phyloP scores from a whole-genome alignment of 2,888 invertebrate species.

The Octodonta nipae region DNA sequence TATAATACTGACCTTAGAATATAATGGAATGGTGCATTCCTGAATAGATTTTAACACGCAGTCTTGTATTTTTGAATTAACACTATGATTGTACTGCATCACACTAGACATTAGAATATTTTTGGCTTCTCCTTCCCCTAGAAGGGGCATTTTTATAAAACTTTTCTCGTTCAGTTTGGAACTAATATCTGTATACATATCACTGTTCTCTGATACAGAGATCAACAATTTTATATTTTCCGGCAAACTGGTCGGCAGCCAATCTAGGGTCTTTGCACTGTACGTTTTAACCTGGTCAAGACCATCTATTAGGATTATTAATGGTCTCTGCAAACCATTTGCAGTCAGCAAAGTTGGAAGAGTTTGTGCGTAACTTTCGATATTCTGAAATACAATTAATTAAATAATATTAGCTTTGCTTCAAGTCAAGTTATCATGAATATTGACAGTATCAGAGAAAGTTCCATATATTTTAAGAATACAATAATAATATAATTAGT shows the following conservation, averaged over 20 bases:
- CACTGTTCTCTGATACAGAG: slow-evolving; percentile 47
- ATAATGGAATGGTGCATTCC: slow-evolving; percentile 54
- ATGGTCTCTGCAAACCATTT: slow-evolving; percentile 43
- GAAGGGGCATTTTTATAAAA: slow-evolving; percentile 38
- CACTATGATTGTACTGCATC: slow-evolving; percentile 46
- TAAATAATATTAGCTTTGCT: not conserved
- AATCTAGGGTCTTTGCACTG: slow-evolving; percentile 51
- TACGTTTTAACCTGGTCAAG: slow-evolving; percentile 48
- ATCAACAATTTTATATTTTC: slow-evolving; percentile 63
- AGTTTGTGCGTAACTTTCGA: slow-evolving; percentile 53
- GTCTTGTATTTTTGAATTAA: slow-evolving; percentile 47
- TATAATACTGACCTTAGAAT: slow-evolving; percentile 54
- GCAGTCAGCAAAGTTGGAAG: slow-evolving; percentile 43
- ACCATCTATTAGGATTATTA: slow-evolving; percentile 65
- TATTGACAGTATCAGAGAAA: not conserved
- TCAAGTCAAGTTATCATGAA: not conserved
- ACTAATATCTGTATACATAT: slow-evolving; percentile 33
- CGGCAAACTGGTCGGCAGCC: slow-evolving; percentile 65
- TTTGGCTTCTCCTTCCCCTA: slow-evolving; percentile 40
- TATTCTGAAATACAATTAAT: slow-evolving; percentile 43
- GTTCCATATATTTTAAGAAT: not conserved
- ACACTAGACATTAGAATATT: slow-evolving; percentile 42
- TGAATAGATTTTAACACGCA: slow-evolving; percentile 44
- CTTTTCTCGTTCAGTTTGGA: slow-evolving; percentile 24
- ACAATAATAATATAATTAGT: no score